Conservation (phyloP, 2,888 invertebrate genomes). For the Drosophila affinis region DNA sequence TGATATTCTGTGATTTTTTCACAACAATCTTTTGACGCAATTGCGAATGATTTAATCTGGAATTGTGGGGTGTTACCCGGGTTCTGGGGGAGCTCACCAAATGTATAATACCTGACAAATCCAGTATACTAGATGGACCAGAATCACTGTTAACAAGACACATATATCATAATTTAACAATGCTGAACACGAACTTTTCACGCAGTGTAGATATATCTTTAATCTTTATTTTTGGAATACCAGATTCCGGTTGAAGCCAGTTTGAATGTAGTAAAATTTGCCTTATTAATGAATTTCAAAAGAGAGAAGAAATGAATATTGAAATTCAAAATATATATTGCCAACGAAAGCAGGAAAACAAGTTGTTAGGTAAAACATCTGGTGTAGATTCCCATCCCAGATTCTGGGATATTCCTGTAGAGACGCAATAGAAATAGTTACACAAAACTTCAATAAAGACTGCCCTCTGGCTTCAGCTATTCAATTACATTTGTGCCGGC, state of each 20-base stretch:
- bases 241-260: too few species aligned
- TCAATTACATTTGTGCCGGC: background rate
- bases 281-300: too few species aligned
- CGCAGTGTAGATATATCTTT: too few species aligned
- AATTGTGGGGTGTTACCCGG: background rate
- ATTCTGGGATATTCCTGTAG: background rate
- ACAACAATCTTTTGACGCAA: constrained; percentile 34
- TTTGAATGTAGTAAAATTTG: too few species aligned
- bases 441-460: background rate
- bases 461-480: background rate
- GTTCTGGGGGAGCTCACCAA: constrained; percentile 1
- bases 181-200: too few species aligned
- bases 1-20: constrained; percentile 37
- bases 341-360: too few species aligned
- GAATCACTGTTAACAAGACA: background rate
- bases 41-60: constrained; percentile 41
- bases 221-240: too few species aligned
- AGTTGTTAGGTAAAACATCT: background rate
- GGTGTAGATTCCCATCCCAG: too few species aligned
- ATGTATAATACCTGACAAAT: background rate
- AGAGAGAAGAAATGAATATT: too few species aligned
- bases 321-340: background rate
- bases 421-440: background rate
- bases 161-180: too few species aligned
- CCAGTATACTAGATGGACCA: too few species aligned